phyloP scores from a whole-genome alignment of 2,888 invertebrate species.

The Alitta virens region DNA sequence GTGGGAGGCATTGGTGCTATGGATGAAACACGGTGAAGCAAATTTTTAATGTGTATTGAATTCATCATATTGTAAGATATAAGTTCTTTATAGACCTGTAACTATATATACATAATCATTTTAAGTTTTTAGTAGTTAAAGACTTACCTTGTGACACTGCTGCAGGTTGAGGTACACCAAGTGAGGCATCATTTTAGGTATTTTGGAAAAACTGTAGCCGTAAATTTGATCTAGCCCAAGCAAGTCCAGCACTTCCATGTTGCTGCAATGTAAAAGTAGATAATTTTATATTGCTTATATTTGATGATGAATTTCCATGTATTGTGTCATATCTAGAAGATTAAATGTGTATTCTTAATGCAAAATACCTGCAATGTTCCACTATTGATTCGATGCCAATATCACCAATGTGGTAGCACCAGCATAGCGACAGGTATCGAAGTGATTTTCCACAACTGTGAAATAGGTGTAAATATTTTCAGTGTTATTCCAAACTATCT shows the following conservation, averaged over 20 bases:
- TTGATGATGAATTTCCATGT: no score
- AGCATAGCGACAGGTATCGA: slow-evolving; percentile 31
- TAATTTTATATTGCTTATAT: no score
- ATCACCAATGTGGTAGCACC: slow-evolving; percentile 45
- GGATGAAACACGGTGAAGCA: no score
- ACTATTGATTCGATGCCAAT: slow-evolving; percentile 35
- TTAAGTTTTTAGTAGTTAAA: no score
- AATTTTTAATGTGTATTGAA: no score
- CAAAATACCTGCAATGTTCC: slow-evolving; percentile 37
- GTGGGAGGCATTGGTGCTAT: no score
- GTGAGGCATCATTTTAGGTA: not conserved
- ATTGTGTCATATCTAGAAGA: no score
- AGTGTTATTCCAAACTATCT: no score
- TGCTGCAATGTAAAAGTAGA: not conserved
- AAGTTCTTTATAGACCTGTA: no score
- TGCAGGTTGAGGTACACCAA: not conserved
- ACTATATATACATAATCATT: no score
- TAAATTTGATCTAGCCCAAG: not conserved
- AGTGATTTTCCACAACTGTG: slow-evolving; percentile 37
- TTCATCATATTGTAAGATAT: no score
- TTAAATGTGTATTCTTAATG: no score
- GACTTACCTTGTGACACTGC: slow-evolving; percentile 4
- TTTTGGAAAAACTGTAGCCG: not conserved
- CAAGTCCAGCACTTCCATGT: not conserved
- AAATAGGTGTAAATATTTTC: not conserved